These are phyloP conservation scores for Nyctibius bracteatus DNA, from an alignment of 2,113 vertebrate species.

Conservation along the genomic window DNA sequence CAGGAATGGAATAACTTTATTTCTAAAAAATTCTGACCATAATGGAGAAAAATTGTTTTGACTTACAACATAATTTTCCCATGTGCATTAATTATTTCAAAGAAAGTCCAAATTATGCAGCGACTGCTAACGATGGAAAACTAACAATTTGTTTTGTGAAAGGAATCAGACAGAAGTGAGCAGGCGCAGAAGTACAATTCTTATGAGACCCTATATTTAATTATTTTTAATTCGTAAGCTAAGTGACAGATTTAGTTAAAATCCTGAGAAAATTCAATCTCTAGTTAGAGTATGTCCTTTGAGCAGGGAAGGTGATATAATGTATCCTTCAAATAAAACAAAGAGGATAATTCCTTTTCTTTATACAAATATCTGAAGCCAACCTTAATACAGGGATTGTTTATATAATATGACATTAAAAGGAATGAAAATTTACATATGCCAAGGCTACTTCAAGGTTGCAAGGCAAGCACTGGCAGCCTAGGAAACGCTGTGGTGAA, in stretches of 20 bases:
- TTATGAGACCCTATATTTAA: conserved; percentile 34
- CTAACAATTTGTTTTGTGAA: background rate
- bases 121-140: background rate
- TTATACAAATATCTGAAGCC: conserved; percentile 23
- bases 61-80: background rate
- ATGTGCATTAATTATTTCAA: background rate
- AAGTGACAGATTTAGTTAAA: conserved; percentile 56
- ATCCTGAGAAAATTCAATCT: conserved; percentile 34
- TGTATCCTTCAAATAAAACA: conserved; percentile 20
- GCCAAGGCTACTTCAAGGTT: conserved; percentile 27
- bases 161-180: background rate
- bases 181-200: conserved; percentile 8
- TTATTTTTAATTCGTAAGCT: conserved; percentile 53
- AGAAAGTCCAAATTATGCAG: background rate
- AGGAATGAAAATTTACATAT: conserved; percentile 27
- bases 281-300: conserved; percentile 47
- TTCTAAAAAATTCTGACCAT: background rate
- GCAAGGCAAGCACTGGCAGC: background rate
- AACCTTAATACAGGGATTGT: background rate
- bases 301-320: background rate
- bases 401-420: conserved; percentile 26
- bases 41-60: background rate
- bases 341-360: background rate
- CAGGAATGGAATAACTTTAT: background rate
- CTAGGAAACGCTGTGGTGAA: background rate